A percentile compares a stretch with the other conserved stretches of the same genome.
These are phyloP conservation scores for Drosophila subsilvestris DNA, from an alignment of 2,888 invertebrate species.

Conservation along the genomic window DNA sequence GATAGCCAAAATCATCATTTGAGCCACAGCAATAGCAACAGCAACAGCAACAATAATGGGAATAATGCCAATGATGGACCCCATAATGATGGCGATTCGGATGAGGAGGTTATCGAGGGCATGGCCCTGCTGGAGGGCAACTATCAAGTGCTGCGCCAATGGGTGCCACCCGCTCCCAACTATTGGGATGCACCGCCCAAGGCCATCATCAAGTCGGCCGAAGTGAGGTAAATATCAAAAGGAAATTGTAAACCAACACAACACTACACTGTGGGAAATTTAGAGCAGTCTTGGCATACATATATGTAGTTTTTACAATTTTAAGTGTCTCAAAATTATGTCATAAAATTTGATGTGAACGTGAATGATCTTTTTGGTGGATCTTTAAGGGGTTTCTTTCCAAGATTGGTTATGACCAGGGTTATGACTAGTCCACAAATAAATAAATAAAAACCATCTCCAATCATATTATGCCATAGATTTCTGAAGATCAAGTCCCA, in stretches of 20 bases:
- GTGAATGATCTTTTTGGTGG: background rate
- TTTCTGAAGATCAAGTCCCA: background rate
- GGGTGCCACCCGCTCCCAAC: constrained; percentile 84
- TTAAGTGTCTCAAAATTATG: no score
- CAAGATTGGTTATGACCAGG: no score
- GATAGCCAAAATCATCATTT: constrained; percentile 28
- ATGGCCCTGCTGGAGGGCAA: constrained; percentile 84
- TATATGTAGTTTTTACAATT: background rate
- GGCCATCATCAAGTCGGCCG: constrained; percentile 83
- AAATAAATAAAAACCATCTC: background rate
- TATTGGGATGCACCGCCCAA: constrained; percentile 84
- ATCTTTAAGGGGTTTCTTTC: background rate
- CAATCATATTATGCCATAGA: background rate
- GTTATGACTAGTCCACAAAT: no score
- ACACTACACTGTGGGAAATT: no score
- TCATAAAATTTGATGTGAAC: no score
- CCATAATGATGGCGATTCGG: constrained; percentile 78
- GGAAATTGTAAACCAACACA: background rate
- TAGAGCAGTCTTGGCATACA: background rate
- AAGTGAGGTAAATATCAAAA: constrained; percentile 81
- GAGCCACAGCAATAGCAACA: constrained; percentile 64
- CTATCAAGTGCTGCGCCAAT: constrained; percentile 83
- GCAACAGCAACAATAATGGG: constrained; percentile 62
- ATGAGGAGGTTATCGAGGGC: constrained; percentile 83
- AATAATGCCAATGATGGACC: constrained; percentile 70